Conservation (phyloP, 2,797 vertebrate species). For the Morelia viridis region DNA sequence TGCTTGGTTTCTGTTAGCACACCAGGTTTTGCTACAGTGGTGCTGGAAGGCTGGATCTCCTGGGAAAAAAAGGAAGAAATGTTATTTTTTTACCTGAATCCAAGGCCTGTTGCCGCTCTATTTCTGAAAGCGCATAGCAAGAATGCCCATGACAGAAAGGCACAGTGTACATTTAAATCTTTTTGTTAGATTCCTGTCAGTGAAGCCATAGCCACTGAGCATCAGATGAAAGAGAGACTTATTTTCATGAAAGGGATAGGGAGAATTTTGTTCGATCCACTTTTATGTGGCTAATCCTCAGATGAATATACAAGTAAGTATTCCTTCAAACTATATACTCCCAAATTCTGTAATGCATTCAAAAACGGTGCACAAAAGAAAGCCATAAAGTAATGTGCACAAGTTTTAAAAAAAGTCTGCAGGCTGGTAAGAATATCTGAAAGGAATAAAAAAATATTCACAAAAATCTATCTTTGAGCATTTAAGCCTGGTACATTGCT, state of each 20-base stretch:
- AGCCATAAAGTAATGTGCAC: neutral
- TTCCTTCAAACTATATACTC: neutral
- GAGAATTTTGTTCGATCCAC: neutral
- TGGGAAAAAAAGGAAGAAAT: conserved; percentile 55
- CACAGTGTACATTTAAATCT: neutral
- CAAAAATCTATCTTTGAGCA: neutral
- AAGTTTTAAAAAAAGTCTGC: neutral
- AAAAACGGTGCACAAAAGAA: neutral
- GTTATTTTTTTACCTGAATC: neutral
- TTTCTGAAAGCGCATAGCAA: neutral
- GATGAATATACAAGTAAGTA: neutral
- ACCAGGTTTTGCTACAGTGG: conserved; percentile 78
- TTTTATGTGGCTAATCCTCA: neutral
- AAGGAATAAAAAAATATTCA: neutral
- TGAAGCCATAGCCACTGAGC: neutral
- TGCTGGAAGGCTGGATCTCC: conserved; percentile 81
- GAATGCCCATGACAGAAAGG: neutral
- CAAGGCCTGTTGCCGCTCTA: neutral
- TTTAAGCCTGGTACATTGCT: neutral
- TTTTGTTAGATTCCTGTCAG: neutral
- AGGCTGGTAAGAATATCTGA: neutral
- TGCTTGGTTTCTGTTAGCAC: conserved; percentile 81
- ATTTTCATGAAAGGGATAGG: neutral
- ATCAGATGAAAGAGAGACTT: neutral
- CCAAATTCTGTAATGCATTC: neutral